A percentile compares a stretch with the other conserved stretches of the same genome.
Evolutionary conservation across 2,797 vertebrate genomes (phyloP).

Genomic region (Synanceia verrucosa): DNA sequence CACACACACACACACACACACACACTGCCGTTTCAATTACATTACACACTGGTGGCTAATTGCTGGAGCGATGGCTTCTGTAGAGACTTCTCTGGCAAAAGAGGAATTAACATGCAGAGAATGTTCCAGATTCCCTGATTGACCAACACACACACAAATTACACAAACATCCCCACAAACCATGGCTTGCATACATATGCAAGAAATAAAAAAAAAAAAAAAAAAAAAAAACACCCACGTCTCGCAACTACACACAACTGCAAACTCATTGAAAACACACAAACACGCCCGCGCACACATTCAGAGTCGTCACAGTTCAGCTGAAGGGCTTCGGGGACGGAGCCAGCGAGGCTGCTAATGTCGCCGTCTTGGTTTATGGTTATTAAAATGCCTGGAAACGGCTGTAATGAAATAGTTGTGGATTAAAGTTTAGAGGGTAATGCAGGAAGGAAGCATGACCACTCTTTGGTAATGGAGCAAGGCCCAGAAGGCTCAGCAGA

Average conservation of each 20-base stretch:
- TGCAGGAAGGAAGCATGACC: constrained; percentile 35
- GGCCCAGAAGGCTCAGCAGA: constrained; percentile 49
- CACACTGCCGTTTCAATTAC: constrained; percentile 32
- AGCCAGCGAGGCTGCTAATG: constrained; percentile 40
- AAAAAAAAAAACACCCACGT: not conserved
- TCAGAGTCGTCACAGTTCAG: constrained; percentile 6
- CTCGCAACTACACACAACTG: not conserved
- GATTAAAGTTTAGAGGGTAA: constrained; percentile 48
- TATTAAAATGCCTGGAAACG: constrained; percentile 59
- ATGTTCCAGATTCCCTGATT: constrained; percentile 18
- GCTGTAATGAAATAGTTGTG: constrained; percentile 51
- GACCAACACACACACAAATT: constrained; percentile 8
- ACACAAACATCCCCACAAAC: not conserved
- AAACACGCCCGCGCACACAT: not conserved
- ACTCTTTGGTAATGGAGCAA: constrained; percentile 43
- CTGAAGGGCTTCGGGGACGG: constrained; percentile 26
- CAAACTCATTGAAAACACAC: not conserved
- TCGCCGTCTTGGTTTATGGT: constrained; percentile 40
- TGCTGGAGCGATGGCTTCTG: constrained; percentile 42
- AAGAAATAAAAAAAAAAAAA: accelerated
- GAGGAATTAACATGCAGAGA: constrained; percentile 34
- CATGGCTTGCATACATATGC: not conserved
- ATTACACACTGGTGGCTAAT: constrained; percentile 56
- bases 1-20: constrained; percentile 1
- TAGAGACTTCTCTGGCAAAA: constrained; percentile 49